Percentiles rank a stretch among this genome's conserved stretches.
These are phyloP conservation scores for Amazona guildingii DNA, from an alignment of 2,113 vertebrate genomes.

Conservation along the genomic window DNA sequence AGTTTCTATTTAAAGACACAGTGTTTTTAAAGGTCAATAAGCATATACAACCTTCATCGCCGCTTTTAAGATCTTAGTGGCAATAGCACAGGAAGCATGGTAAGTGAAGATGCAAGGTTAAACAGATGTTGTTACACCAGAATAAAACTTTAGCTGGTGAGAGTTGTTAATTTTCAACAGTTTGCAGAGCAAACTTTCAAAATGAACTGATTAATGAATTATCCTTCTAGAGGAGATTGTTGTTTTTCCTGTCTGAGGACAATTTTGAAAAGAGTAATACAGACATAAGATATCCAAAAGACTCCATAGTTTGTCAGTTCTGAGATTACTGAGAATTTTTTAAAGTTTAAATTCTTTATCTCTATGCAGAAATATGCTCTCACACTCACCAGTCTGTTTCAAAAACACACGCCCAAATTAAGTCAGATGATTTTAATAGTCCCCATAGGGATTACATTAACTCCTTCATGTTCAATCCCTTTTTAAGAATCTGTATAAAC, in stretches of 20 bases:
- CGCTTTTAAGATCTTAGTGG: background rate
- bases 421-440: background rate
- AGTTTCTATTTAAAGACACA: background rate
- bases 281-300: background rate
- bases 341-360: background rate
- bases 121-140: background rate
- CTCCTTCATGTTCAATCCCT: background rate
- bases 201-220: constrained; percentile 32
- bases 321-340: background rate
- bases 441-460: background rate
- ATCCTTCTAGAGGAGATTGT: background rate
- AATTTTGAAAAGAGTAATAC: background rate
- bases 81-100: background rate
- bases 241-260: background rate
- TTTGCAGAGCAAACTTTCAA: background rate
- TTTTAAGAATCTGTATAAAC: background rate
- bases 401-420: background rate
- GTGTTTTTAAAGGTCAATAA: background rate
- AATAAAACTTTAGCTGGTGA: background rate
- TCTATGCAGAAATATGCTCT: background rate
- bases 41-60: background rate
- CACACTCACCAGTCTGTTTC: background rate
- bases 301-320: rapidly evolving
- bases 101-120: background rate
- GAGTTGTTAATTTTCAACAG: constrained; percentile 50